Conservation (phyloP, 2,888 invertebrate genomes). For the Idaea straminata region DNA sequence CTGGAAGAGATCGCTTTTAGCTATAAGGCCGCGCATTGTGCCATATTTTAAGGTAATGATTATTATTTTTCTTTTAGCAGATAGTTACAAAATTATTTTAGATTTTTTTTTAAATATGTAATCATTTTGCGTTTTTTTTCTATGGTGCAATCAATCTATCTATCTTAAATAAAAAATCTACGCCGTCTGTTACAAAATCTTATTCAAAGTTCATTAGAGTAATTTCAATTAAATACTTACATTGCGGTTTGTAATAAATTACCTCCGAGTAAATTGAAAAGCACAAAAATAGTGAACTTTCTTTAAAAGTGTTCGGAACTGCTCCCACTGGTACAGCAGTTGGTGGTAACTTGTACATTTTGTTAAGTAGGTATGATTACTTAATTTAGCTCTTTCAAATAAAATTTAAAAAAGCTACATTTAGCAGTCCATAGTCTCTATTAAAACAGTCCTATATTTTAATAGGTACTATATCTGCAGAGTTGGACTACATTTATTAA, state of each 20-base stretch:
- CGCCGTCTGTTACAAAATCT: too few relatives aligned
- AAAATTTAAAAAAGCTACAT: not conserved
- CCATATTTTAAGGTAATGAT: too few relatives aligned
- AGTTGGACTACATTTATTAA: constrained; percentile 22
- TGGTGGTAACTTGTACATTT: not conserved
- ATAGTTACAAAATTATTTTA: too few relatives aligned
- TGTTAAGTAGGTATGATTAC: not conserved
- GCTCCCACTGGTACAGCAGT: not conserved
- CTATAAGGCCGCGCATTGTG: too few relatives aligned
- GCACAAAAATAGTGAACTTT: constrained; percentile 33
- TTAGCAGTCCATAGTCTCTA: not conserved
- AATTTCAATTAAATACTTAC: not conserved
- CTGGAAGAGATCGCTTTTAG: too few relatives aligned
- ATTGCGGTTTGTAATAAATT: constrained; percentile 28
- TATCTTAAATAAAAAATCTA: too few relatives aligned
- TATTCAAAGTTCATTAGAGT: not conserved
- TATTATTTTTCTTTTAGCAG: too few relatives aligned
- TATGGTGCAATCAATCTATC: too few relatives aligned
- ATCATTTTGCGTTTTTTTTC: too few relatives aligned
- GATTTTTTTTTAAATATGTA: too few relatives aligned
- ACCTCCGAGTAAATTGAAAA: constrained; percentile 33
- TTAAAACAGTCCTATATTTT: not conserved
- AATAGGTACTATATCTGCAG: not conserved
- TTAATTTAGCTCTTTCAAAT: not conserved
- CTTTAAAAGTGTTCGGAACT: constrained; percentile 25